Evolutionary conservation across 2,888 invertebrate genomes (phyloP), one percentile per base, ranked within the genome.

Genomic region (Ophraella communa): DNA sequence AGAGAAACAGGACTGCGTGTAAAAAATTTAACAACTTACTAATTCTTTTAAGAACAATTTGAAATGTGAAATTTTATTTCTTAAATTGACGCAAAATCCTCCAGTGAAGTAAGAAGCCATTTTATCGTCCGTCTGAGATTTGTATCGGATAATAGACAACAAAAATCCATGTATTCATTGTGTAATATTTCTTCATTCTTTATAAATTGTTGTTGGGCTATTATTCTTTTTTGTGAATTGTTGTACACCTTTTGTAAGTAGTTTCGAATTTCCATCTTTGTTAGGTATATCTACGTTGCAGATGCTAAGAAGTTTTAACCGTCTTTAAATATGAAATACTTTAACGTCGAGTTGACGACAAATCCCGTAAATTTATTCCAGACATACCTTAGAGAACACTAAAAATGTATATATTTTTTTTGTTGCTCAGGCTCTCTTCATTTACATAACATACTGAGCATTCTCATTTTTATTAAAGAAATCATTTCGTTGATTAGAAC

Each of bases 221-320:
- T 49, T 45, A 21, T 45, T 49, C 49, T 49, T 24, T 8, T 4
- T 24, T n/a, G 23, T n/a, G 49, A 1, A 17, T 27, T 24, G 49
- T 39, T 35, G 35, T 49, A 24, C 49, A 49, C 49, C 49, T 49
- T 49, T 49, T 49, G 17, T 27, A 2, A 24, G 45, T 21, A 23
- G 49, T 49, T 49, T 49, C 24, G 17, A 24, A 24, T 49, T 49
- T 49, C 49, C 5, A 8, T 23, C 49, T 17, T 49, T 49, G 49
- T 49, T 24, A 17, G n/a, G n/a, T n/a, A n/a, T n/a, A n/a, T n/a
- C n/a, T n/a, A 45, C 17, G 1, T 5, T 39, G 35, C 35, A 39
- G 35, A 39, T 39, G 35, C n/a, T 17, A 39, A 39, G 35, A 39
- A 39, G 14, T n/a, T 39, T 14, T 30, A 30, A 30, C 30, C 7